phyloP scores from a whole-genome alignment of 2,113 vertebrate species.

The Oncorhynchus masou region DNA sequence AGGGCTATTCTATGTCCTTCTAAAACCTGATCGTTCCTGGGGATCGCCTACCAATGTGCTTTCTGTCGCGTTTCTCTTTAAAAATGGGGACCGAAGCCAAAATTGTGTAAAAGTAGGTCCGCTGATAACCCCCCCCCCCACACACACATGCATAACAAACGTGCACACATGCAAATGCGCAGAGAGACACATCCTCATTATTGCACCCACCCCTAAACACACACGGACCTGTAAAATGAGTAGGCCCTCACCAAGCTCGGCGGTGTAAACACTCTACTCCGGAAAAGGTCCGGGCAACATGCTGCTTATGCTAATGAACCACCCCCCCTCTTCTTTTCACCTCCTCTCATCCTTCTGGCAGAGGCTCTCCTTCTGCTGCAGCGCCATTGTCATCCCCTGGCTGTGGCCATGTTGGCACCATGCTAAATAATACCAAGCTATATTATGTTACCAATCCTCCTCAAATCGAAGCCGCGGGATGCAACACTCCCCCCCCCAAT shows the following conservation, averaged over 20 bases:
- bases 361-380: constrained; percentile 30
- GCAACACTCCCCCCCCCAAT: neutral
- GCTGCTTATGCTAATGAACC: constrained; percentile 96
- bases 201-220: constrained; percentile 63
- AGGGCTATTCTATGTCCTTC: constrained; percentile 66
- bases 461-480: too few relatives aligned
- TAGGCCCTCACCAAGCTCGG: constrained; percentile 83
- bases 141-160: constrained; percentile 20
- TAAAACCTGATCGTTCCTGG: constrained; percentile 73
- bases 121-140: constrained; percentile 51
- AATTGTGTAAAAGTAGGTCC: constrained; percentile 73
- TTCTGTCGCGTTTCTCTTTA: constrained; percentile 72
- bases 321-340: constrained; percentile 55
- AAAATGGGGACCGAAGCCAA: constrained; percentile 74
- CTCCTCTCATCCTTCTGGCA: constrained; percentile 71
- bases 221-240: constrained; percentile 77
- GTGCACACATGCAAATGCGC: constrained; percentile 28
- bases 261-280: constrained; percentile 86
- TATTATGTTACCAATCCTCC: neutral
- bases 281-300: constrained; percentile 87
- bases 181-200: constrained; percentile 65
- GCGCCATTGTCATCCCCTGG: constrained; percentile 45
- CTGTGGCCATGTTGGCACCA: constrained; percentile 63
- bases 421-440: constrained; percentile 26
- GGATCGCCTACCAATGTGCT: constrained; percentile 75